phyloP scores from a whole-genome alignment of 2,888 invertebrate species.

The Parnassius apollo region DNA sequence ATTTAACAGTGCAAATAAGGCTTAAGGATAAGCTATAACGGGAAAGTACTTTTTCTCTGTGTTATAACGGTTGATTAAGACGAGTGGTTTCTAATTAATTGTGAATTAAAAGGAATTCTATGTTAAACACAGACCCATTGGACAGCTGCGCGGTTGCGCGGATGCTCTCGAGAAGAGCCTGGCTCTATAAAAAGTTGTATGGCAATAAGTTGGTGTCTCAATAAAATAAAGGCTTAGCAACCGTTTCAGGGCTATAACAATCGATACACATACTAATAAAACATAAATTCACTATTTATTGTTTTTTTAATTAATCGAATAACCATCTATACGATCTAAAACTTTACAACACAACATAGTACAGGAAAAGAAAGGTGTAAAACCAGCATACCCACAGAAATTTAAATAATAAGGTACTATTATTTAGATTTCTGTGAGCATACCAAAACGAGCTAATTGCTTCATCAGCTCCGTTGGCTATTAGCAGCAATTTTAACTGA shows the following conservation, averaged over 20 bases:
- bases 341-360: too few relatives aligned
- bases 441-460: too few relatives aligned
- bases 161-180: constrained; percentile 44
- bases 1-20: constrained; percentile 7
- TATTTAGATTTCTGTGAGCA: too few relatives aligned
- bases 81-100: constrained; percentile 51
- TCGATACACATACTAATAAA: too few relatives aligned
- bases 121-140: constrained; percentile 40
- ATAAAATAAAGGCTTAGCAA: constrained; percentile 64
- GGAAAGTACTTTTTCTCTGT: constrained; percentile 2
- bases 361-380: too few relatives aligned
- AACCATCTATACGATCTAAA: too few relatives aligned
- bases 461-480: too few relatives aligned
- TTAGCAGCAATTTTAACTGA: too few relatives aligned
- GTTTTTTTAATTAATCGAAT: too few relatives aligned
- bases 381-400: too few relatives aligned
- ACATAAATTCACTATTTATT: too few relatives aligned
- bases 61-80: constrained; percentile 38
- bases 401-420: too few relatives aligned
- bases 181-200: constrained; percentile 51
- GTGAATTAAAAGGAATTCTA: constrained; percentile 46
- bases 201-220: constrained; percentile 60
- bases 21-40: neutral
- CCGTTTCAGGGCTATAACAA: constrained; percentile 45
- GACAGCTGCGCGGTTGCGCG: constrained; percentile 45